A percentile compares a stretch with the other conserved stretches of the same genome.
phyloP scores from a whole-genome alignment of 1,140 invertebrate species.

The Caenorhabditis briggsae region DNA sequence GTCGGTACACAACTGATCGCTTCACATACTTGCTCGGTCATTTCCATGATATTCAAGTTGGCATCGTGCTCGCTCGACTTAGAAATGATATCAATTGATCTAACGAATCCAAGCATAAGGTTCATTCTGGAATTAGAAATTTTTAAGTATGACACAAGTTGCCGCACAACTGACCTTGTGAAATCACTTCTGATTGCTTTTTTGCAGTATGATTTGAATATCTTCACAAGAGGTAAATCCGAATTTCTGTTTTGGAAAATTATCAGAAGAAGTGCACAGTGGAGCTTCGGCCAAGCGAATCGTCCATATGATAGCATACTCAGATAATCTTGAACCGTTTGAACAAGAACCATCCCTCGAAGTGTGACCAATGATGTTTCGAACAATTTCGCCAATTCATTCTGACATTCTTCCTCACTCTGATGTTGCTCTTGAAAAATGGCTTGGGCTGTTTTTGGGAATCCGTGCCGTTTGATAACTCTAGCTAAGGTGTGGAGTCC shows the following conservation, averaged over 20 bases:
- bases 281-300: constrained; percentile 9
- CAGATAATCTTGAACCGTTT: constrained; percentile 30
- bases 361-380: not conserved
- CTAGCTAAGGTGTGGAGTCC: not conserved
- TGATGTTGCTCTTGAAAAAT: not conserved
- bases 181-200: not conserved
- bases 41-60: not conserved
- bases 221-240: not conserved
- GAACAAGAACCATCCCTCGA: constrained; percentile 7
- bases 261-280: not conserved
- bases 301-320: constrained; percentile 30
- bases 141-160: not conserved
- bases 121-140: constrained; percentile 11
- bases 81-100: not conserved
- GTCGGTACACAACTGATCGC: not conserved
- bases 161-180: not conserved
- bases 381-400: not conserved
- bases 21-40: constrained; percentile 13
- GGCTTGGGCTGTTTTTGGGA: constrained; percentile 2
- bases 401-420: not conserved
- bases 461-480: constrained; percentile 22
- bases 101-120: not conserved
- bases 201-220: not conserved
- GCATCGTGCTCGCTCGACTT: constrained; percentile 13
- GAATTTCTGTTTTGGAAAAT: constrained; percentile 18